Percentiles rank a stretch among this genome's conserved stretches.
Conservation (phyloP, 2,113 vertebrate genomes). For the Setophaga petechia region DNA sequence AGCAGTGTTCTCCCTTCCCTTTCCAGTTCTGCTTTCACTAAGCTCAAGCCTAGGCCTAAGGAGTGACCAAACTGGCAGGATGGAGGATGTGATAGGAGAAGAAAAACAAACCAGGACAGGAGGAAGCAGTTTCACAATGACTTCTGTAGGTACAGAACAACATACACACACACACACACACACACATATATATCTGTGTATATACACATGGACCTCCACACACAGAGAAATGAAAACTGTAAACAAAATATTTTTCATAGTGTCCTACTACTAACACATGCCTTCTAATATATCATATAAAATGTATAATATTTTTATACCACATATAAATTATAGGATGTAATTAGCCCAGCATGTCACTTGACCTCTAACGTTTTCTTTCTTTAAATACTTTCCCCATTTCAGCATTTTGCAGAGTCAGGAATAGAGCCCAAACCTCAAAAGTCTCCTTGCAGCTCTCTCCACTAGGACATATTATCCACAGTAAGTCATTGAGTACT, state of each 20-base stretch:
- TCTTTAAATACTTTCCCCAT: conserved; percentile 24
- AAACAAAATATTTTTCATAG: neutral
- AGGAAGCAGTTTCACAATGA: neutral
- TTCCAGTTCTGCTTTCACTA: neutral
- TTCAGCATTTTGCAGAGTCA: conserved; percentile 13
- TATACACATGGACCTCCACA: neutral
- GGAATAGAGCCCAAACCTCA: conserved; percentile 1
- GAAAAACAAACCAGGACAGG: neutral
- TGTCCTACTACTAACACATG: neutral
- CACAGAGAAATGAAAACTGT: neutral
- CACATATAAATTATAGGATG: neutral
- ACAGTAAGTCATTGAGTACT: neutral
- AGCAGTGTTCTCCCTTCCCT: neutral
- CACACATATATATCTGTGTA: neutral
- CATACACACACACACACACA: neutral
- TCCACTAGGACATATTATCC: neutral
- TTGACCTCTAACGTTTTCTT: neutral
- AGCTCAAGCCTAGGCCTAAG: neutral
- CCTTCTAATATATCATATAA: neutral
- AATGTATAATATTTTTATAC: neutral
- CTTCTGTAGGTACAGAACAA: neutral
- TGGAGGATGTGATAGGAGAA: neutral
- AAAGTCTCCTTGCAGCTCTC: conserved; percentile 15
- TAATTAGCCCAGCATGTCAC: neutral
- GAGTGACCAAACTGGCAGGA: neutral